phyloP scores from a whole-genome alignment of 2,888 invertebrate genomes.

The Odontocolon sp. region DNA sequence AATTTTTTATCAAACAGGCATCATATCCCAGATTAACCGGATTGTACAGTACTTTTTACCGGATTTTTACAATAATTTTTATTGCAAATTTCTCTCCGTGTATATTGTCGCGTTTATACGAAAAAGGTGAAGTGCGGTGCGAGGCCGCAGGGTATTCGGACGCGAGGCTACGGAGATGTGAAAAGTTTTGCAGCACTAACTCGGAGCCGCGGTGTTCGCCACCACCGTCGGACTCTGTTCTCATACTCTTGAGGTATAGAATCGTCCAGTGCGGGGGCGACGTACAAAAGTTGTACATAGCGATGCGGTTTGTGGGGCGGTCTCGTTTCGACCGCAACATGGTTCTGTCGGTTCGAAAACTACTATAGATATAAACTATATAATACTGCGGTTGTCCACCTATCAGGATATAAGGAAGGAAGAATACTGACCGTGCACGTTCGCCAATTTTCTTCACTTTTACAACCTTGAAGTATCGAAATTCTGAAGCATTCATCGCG shows the following conservation, averaged over 20 bases:
- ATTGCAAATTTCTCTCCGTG: no score
- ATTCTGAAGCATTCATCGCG: no score
- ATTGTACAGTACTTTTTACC: no score
- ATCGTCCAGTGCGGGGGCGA: conserved; percentile 9
- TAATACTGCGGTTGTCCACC: no score
- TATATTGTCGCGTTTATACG: no score
- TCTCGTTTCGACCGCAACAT: conserved; percentile 49
- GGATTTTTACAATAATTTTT: no score
- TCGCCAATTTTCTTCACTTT: no score
- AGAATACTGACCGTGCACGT: no score
- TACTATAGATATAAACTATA: background rate
- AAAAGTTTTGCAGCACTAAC: conserved; percentile 26
- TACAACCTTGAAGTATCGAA: no score
- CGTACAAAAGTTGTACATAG: conserved; percentile 37
- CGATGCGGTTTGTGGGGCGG: conserved; percentile 33
- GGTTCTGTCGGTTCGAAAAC: conserved; percentile 3
- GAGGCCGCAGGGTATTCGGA: background rate
- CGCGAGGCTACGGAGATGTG: conserved; percentile 1
- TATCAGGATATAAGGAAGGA: no score
- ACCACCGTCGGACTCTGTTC: background rate
- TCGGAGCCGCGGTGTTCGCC: background rate
- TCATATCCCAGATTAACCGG: no score
- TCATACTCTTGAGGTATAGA: conserved; percentile 1
- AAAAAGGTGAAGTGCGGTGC: background rate
- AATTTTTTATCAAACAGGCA: background rate